A percentile compares a stretch with the other conserved stretches of the same genome.
phyloP scores from a whole-genome alignment of 2,888 invertebrate genomes.

The Erebia aethiops region DNA sequence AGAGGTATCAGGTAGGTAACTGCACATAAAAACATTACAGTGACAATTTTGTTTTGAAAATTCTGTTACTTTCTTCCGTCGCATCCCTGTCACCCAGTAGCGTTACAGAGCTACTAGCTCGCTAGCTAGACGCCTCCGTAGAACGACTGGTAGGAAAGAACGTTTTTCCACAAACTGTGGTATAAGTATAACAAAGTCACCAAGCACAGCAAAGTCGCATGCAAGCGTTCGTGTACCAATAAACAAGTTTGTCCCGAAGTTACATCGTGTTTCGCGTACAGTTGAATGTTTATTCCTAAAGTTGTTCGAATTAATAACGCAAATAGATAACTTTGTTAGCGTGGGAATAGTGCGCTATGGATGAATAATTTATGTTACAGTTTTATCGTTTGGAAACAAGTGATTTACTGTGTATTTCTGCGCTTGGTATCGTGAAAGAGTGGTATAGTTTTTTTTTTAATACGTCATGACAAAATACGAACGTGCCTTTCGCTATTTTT shows the following conservation, averaged over 20 bases:
- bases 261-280: conserved; percentile 29
- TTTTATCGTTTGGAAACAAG: conserved; percentile 40
- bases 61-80: too few relatives aligned
- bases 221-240: conserved; percentile 23
- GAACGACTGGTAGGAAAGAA: too few relatives aligned
- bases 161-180: neutral
- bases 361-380: conserved; percentile 40
- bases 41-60: too few relatives aligned
- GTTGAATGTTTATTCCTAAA: conserved; percentile 35
- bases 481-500: neutral
- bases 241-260: conserved; percentile 26
- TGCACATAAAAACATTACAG: too few relatives aligned
- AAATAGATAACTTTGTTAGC: conserved; percentile 36
- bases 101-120: too few relatives aligned
- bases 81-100: too few relatives aligned
- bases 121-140: too few relatives aligned
- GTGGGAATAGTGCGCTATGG: conserved; percentile 29
- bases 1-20: too few relatives aligned
- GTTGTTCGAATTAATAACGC: conserved; percentile 38
- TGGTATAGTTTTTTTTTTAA: conserved; percentile 1
- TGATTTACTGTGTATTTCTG: conserved; percentile 33
- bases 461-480: conserved; percentile 12
- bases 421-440: conserved; percentile 13
- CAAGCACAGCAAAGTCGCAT: conserved; percentile 1
- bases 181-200: conserved; percentile 9